phyloP scores from a whole-genome alignment of 1,140 invertebrate species.

The Zaprionus lachaisei region DNA sequence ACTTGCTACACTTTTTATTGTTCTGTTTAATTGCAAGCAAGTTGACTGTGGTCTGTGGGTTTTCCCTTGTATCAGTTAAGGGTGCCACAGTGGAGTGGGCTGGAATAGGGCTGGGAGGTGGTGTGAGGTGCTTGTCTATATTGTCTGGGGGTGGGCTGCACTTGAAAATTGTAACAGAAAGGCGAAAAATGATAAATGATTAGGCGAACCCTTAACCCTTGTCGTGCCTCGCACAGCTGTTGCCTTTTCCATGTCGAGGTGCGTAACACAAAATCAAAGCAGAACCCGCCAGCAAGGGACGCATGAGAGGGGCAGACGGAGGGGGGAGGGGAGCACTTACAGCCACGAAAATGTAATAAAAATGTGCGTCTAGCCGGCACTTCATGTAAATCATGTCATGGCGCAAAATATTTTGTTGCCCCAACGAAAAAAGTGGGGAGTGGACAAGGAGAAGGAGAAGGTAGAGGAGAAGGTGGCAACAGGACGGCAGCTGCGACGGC shows the following conservation, averaged over 20 bases:
- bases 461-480: constrained; percentile 18
- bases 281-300: constrained; percentile 39
- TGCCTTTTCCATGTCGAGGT: constrained; percentile 61
- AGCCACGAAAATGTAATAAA: constrained; percentile 82
- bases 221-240: constrained; percentile 71
- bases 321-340: constrained; percentile 60
- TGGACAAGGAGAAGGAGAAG: constrained; percentile 10
- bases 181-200: constrained; percentile 74
- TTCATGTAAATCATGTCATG: constrained; percentile 82
- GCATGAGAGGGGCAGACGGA: constrained; percentile 8
- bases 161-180: constrained; percentile 79
- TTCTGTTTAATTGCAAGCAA: constrained; percentile 75
- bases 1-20: constrained; percentile 63
- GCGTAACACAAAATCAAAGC: constrained; percentile 77
- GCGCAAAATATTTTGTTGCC: constrained; percentile 71
- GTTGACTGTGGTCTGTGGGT: constrained; percentile 37
- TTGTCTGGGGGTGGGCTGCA: constrained; percentile 34
- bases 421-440: constrained; percentile 28
- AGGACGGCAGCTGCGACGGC: constrained; percentile 13
- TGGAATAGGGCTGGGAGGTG: not conserved
- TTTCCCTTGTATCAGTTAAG: not conserved
- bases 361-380: constrained; percentile 73
- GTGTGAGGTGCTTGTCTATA: not conserved
- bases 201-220: constrained; percentile 64
- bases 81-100: not conserved